phyloP scores from a whole-genome alignment of 2,888 invertebrate species.

The Saturnia japonica region DNA sequence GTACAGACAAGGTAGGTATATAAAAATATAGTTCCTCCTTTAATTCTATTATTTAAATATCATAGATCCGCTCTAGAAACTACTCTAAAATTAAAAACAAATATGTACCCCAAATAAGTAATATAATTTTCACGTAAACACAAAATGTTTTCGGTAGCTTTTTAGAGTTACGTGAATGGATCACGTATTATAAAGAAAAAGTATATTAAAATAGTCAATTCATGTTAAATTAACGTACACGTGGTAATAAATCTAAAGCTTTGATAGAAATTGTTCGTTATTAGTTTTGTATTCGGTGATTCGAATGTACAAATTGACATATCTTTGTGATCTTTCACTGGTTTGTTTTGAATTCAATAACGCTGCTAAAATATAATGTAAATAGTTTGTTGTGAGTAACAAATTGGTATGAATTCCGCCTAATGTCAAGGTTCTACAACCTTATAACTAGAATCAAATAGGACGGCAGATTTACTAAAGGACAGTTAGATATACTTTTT shows the following conservation, averaged over 20 bases:
- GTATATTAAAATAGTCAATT: conserved; percentile 13
- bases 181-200: not conserved
- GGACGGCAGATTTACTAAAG: not conserved
- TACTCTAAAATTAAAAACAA: not conserved
- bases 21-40: too few relatives aligned
- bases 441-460: not conserved
- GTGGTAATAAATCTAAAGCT: conserved; percentile 25
- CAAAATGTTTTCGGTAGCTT: not conserved
- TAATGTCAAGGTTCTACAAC: not conserved
- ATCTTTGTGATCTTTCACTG: conserved; percentile 5
- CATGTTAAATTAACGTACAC: conserved; percentile 2
- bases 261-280: conserved; percentile 20
- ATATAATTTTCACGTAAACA: conserved; percentile 8
- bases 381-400: conserved; percentile 3
- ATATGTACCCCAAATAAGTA: not conserved
- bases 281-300: not conserved
- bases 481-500: not conserved
- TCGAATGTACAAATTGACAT: conserved; percentile 22
- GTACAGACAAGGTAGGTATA: too few relatives aligned
- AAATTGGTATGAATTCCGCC: not conserved
- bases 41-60: too few relatives aligned
- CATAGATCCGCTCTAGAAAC: too few relatives aligned
- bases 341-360: conserved; percentile 2
- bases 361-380: conserved; percentile 17
- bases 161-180: not conserved